Conservation (phyloP, 1,140 invertebrate species). For the Drosophila sp. region DNA sequence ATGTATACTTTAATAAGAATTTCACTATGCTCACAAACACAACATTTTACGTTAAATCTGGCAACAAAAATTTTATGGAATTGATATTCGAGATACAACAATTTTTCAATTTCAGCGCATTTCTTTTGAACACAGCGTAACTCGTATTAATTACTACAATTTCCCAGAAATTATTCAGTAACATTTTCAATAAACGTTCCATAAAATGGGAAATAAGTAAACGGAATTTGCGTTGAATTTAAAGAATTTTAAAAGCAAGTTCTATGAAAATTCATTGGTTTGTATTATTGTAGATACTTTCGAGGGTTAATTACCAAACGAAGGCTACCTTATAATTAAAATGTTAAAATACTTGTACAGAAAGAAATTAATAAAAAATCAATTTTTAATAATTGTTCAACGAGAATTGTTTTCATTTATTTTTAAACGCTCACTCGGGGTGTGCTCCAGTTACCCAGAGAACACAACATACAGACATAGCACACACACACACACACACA, state of each 20-base stretch:
- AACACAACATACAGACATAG: conserved; percentile 25
- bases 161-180: not conserved
- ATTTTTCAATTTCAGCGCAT: not conserved
- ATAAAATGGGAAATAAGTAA: no score
- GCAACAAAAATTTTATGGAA: not conserved
- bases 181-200: not conserved
- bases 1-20: not conserved
- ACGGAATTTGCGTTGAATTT: no score
- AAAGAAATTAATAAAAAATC: conserved; percentile 13
- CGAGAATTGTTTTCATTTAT: conserved; percentile 71
- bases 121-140: not conserved
- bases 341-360: not conserved
- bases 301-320: no score
- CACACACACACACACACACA: conserved; percentile 27
- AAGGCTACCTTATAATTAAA: not conserved
- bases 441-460: conserved; percentile 47
- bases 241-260: not conserved
- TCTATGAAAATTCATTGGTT: not conserved
- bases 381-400: conserved; percentile 34
- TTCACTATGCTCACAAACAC: not conserved
- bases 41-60: not conserved
- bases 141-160: not conserved
- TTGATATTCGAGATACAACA: not conserved
- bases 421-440: conserved; percentile 66
- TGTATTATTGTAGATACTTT: no score